Base-by-base conservation (phyloP, 1,140 invertebrate genomes). In the Drosophila murphyi region DNA sequence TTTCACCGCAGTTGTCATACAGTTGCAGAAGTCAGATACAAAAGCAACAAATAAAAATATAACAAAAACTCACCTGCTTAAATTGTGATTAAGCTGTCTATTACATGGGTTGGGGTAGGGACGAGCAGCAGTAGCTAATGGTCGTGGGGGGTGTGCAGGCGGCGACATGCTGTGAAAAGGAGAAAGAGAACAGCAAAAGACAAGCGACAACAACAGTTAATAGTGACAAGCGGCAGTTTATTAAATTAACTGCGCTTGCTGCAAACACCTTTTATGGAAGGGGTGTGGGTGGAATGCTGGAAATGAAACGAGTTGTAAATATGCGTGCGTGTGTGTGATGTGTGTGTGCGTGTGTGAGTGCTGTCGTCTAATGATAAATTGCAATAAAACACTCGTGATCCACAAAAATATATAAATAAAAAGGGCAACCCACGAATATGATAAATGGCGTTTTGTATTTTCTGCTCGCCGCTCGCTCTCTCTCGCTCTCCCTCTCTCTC, bases 381-480 rank as follows among this genome's bases (percentile, higher is more conserved):
- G 82, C 82, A 86, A 87, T 87, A 86, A 87, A 86, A 86, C 78
- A 82, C 78, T 86, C 83, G 78, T 87, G 82, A 86, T 86, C 82
- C 82, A 67, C 65, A 51, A 78, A 63, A 48, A 72, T 56, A 56
- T 43, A 61, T 20, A 20, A 63, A 64, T 41, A 61, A 61, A 70
- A 73, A 52, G 48, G 57, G 65, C 20, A 64, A 37, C 51, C 10
- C 45, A 76, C 68, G 72, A 87, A 86, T 87, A 86, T 86, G 82
- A 86, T 86, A 87, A 86, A 86, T 82, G 82, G 72, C 75, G 72
- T 76, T 79, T 79, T 87, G 82, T 78, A 81, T 81, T 78, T 56
- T 68, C 20, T 20, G 56, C 50, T 54, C 48, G 8, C n/a, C 31
- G 54, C 79, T 82, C 68, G 20, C 20, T 20, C 20, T 20, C 20